Percentiles rank a stretch among this genome's conserved stretches.
phyloP scores from a whole-genome alignment of 2,113 vertebrate genomes.

The Sylvietta virens region DNA sequence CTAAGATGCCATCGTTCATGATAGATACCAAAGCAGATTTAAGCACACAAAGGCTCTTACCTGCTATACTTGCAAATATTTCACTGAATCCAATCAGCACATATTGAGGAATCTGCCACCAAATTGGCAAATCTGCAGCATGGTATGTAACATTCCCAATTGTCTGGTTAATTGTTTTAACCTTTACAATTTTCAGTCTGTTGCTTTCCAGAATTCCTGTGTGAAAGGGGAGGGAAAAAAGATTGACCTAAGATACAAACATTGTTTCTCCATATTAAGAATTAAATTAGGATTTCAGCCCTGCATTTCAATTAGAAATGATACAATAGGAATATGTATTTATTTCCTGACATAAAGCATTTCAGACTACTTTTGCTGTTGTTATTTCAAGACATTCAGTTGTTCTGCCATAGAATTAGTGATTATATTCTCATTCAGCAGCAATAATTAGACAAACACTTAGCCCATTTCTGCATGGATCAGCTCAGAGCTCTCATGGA shows the following conservation, averaged over 20 bases:
- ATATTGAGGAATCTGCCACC: constrained; percentile 99
- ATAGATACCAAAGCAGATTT: neutral
- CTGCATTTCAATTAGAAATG: neutral
- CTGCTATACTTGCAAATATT: constrained; percentile 97
- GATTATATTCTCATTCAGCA: neutral
- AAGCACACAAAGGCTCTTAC: constrained; percentile 61
- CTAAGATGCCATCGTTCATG: neutral
- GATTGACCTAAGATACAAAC: neutral
- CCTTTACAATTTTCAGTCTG: constrained; percentile 80
- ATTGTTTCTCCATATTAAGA: neutral
- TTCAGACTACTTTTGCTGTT: neutral
- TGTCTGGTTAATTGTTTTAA: constrained; percentile 82
- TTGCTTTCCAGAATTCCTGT: constrained; percentile 94
- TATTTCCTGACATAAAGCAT: neutral
- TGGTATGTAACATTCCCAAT: constrained; percentile 84
- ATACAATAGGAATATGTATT: neutral
- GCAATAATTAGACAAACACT: neutral
- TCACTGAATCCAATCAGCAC: constrained; percentile 96
- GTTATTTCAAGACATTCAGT: neutral
- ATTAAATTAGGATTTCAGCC: neutral
- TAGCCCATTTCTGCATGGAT: neutral
- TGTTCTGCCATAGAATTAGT: neutral
- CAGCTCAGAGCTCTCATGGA: neutral
- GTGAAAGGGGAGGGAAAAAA: neutral
- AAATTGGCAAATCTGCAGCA: constrained; percentile 89